Evolutionary conservation across 53 echinoderm and acorn worm genomes (phyloP), one percentile per base, ranked within the genome.

Genomic region (Paracentrotus lividus): DNA sequence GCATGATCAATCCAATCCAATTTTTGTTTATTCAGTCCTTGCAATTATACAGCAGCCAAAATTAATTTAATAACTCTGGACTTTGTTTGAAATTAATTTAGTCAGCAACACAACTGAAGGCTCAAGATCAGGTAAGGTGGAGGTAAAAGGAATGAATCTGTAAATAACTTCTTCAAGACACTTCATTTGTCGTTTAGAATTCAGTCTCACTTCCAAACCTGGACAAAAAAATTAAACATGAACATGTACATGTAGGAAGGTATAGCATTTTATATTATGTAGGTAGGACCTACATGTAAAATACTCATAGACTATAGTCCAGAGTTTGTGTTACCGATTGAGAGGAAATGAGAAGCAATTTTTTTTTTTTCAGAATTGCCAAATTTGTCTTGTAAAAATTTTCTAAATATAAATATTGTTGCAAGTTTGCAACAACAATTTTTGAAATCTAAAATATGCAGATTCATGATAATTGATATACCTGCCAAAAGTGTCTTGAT

Each of bases 11-110:
- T 61, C 26, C 16, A 27, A 12, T 64, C 27, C 5, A 64, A 38
- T 20, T 2, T 9, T 72, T 72, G 36, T 38, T 38, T 13, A 4
- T 57, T 57, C 1, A 14, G 57, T 57, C 14, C 5, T 20, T 4
- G 3, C 15, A 38, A 18, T 38, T 72, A 38, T 40, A 2, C 16
- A 38, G 15, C 36, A 32, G 16, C 40, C 18, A 21, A 40, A 81
- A 47, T 5, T 81, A 21, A 51, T n/a, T n/a, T n/a, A n/a, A 81
- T 81, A 81, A 45, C 26, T 44, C 49, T 81, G 38, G 36, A 40
- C n/a, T 81, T 81, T 81, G 27, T 81, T 81, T 47, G 47, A 44
- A 81, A 45, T 81, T 5, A 81, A 45, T 81, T 47, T 33, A 81
- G 81, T 81, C 81, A 47, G 27, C 47, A 81, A 47, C 47, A 81